These are phyloP conservation scores for Stigmatopora argus DNA, from an alignment of 2,113 vertebrate genomes.

Conservation along the genomic window DNA sequence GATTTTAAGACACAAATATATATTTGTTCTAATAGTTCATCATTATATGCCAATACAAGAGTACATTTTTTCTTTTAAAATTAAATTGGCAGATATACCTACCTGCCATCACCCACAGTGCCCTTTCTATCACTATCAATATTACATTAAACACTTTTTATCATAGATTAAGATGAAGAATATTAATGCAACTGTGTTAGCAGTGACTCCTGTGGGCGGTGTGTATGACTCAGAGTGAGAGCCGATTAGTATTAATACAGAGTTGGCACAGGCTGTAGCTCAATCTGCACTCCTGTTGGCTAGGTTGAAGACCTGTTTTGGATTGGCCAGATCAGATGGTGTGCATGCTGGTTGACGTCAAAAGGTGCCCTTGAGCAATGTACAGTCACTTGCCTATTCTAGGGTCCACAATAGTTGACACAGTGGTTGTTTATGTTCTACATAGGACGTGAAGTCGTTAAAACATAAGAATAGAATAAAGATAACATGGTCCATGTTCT, in stretches of 20 bases:
- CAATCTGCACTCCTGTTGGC: neutral
- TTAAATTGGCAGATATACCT: neutral
- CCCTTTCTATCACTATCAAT: slow-evolving; percentile 14
- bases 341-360: neutral
- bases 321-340: neutral
- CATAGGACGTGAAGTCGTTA: neutral
- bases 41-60: too few relatives aligned
- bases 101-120: neutral
- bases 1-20: neutral
- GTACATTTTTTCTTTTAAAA: neutral
- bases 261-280: neutral
- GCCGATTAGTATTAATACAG: slow-evolving; percentile 18
- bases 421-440: neutral
- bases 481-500: too few relatives aligned
- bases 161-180: slow-evolving; percentile 22
- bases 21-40: neutral
- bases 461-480: too few relatives aligned
- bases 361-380: slow-evolving; percentile 1
- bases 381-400: neutral
- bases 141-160: slow-evolving; percentile 23
- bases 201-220: neutral
- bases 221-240: slow-evolving; percentile 11
- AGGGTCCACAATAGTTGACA: neutral
- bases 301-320: neutral
- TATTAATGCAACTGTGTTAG: slow-evolving; percentile 16